Base-by-base conservation (phyloP, 2,113 vertebrate genomes). In the Catharus bicknelli region DNA sequence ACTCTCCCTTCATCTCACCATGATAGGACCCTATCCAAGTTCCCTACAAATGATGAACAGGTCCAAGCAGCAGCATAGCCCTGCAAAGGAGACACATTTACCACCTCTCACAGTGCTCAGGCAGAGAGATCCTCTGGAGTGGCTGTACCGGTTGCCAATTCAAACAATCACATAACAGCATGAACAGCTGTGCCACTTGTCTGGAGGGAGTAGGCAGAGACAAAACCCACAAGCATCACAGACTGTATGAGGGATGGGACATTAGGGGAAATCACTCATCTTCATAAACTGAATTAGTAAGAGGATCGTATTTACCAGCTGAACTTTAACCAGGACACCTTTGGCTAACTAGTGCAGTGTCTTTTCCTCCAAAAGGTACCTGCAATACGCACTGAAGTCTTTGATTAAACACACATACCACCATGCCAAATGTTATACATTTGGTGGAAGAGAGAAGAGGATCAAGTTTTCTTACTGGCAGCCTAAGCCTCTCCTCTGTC, bases 1-100 rank as follows among this genome's bases (percentile, higher is more conserved):
- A 15, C 11, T 70, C 11, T 66, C 27, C 15, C 50, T n/a, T 86
- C 9, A 14, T 21, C 8, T 67, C 0, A 0, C 34, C 1, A 0
- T 9, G 11, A n/a, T 5, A 69, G 21, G 11, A 11, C 10, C 16
- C 18, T 27, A 4, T 36, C 36, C 5, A 7, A 76, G 34, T 25
- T 42, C 61, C 3, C 3, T 36, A 15, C 25, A 27, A 30, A 13
- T 1, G 10, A 38, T 9, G 10, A 40, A 13, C 0, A 0, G 10
- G 47, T 29, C 8, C 27, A 47, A 74, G 78, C 32, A 67, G 75
- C 51, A 72, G 78, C 43, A 32, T 4, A 3, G 53, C 43, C 42
- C 53, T 21, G 62, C 0, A 0, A 57, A 83, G 50, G 43, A 27
- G 19, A 8, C 7, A 13, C 38, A 2, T 29, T 20, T 15, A 20